Percentiles rank a stretch among this genome's conserved stretches.
phyloP scores from a whole-genome alignment of 2,113 vertebrate species.

The Gobius niger region DNA sequence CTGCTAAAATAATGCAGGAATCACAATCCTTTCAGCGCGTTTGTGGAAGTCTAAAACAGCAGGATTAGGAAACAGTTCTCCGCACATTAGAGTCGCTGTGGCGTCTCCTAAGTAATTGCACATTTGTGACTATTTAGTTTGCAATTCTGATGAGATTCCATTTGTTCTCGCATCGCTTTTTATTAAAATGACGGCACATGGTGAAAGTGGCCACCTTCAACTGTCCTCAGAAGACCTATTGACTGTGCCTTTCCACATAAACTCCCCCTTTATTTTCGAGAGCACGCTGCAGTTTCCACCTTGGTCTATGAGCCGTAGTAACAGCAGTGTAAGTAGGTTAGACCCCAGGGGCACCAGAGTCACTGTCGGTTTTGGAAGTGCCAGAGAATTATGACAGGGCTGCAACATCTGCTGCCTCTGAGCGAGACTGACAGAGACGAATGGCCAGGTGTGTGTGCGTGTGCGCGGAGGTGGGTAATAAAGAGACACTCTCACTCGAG shows the following conservation, averaged over 20 bases:
- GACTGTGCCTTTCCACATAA: not conserved
- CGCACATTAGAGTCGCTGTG: too few species aligned
- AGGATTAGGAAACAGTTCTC: too few species aligned
- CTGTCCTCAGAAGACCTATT: not conserved
- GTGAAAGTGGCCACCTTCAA: too few species aligned
- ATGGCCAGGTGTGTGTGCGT: slow-evolving; percentile 71
- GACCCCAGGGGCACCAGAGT: slow-evolving; percentile 60
- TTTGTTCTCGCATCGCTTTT: too few species aligned
- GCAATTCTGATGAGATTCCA: too few species aligned
- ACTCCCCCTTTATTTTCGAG: slow-evolving; percentile 10
- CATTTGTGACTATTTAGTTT: too few species aligned
- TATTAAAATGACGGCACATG: not conserved
- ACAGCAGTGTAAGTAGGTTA: slow-evolving; percentile 66
- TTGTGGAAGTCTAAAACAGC: too few species aligned
- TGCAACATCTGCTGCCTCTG: slow-evolving; percentile 75
- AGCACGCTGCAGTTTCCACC: slow-evolving; percentile 35
- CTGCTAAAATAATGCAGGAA: too few species aligned
- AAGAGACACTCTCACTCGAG: not conserved
- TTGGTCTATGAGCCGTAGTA: slow-evolving; percentile 28
- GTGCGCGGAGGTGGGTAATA: not conserved
- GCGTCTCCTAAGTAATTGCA: too few species aligned
- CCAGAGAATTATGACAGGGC: slow-evolving; percentile 75
- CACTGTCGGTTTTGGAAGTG: slow-evolving; percentile 69
- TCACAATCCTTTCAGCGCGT: too few species aligned
- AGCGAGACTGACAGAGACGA: slow-evolving; percentile 72